Evolutionary conservation across 1,140 invertebrate genomes (phyloP), one percentile per base, ranked within the genome.

Genomic region (Drosophila equinoxialis): DNA sequence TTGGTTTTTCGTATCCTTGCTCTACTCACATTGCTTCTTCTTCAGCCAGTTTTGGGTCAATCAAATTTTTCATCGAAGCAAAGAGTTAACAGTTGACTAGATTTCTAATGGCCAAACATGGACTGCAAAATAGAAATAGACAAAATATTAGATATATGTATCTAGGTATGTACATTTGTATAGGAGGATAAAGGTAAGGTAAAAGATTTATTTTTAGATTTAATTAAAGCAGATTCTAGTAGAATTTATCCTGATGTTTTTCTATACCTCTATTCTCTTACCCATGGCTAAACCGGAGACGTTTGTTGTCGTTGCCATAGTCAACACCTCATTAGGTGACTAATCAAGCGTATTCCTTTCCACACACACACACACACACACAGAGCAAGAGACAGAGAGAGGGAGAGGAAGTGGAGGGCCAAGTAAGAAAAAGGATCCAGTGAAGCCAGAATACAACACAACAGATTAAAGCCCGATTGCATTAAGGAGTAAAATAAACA

Each of bases 321-420:
- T 85, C 83, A 86, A 91, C 90, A 91, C 81, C 85, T 91, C 90
- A 91, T 91, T 91, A 86, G 82, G 90, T 77, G 83, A 80, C 85
- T 91, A 91, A 91, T 91, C 90, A 91, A 81, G 90, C 83, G 90
- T 84, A 71, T 35, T 41, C 74, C 75, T 66, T 74, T 74, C 74
- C 71, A 62, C 76, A 77, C 68, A 79, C 45, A 51, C 45, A 51
- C 71, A 62, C 76, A 77, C 68, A 79, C 45, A 51, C 45, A 51
- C 45, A n/a, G 14, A 42, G n/a, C n/a, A 0, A 45, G 14, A 51
- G 17, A 68, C 55, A 78, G 66, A 70, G 61, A 62, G 39, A 45
- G 64, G 17, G 17, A 76, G 70, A 51, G 45, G 41, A 30, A 14
- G 10, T 30, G 3, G 6, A 33, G 54, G 41, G 11, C 30, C 39